Conservation (phyloP, 2,113 vertebrate species). For the Mobula birostris region DNA sequence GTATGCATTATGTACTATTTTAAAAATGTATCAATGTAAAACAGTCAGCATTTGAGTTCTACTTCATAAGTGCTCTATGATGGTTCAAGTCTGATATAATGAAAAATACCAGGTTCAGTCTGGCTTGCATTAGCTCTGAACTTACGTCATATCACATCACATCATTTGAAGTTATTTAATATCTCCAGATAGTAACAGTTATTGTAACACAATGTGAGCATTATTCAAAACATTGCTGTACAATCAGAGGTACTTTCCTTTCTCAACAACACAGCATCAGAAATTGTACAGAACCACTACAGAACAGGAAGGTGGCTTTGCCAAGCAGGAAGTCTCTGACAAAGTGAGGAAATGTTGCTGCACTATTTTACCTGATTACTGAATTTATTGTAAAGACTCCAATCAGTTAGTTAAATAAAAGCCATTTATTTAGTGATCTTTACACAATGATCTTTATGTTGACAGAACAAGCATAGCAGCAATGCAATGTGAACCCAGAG, state of each 20-base stretch:
- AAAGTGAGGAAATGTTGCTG: constrained; percentile 35
- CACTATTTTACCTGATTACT: constrained; percentile 14
- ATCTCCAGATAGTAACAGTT: constrained; percentile 25
- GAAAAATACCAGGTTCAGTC: constrained; percentile 30
- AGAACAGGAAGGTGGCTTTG: constrained; percentile 6
- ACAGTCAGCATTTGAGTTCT: background rate
- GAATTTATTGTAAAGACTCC: constrained; percentile 12
- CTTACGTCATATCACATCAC: constrained; percentile 24
- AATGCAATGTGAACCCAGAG: background rate
- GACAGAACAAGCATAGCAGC: background rate
- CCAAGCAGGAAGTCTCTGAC: constrained; percentile 16
- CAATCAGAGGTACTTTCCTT: constrained; percentile 25
- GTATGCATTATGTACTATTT: background rate
- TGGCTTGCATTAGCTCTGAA: constrained; percentile 7
- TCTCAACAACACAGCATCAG: background rate
- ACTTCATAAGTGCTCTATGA: constrained; percentile 9
- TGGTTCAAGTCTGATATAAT: constrained; percentile 19
- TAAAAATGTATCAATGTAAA: constrained; percentile 3
- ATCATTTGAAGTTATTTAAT: constrained; percentile 11
- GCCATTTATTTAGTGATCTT: background rate
- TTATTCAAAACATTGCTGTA: constrained; percentile 33
- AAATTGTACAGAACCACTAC: background rate
- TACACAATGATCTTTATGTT: background rate
- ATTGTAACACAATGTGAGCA: constrained; percentile 14
- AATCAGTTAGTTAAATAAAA: constrained; percentile 12